Evolutionary conservation across 2,113 vertebrate species (phyloP), one percentile per base, ranked within the genome.

Genomic region (Neogobius melanostomus): DNA sequence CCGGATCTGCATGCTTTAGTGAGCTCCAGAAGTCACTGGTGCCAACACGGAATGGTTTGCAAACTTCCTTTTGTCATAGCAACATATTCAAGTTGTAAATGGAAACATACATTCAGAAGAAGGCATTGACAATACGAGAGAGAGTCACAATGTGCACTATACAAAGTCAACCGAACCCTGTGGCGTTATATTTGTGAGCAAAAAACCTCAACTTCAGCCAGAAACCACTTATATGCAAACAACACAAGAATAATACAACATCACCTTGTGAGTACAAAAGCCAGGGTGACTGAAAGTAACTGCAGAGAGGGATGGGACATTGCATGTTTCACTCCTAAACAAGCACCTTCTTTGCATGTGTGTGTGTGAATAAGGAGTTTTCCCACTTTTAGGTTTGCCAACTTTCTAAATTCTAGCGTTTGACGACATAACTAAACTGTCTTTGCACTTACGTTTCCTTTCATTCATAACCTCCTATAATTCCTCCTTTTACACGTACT

Each of bases 51-150:
- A 94, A 94, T 90, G 83, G 66, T 72, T 70, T 11, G 6, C 17
- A 36, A 61, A 48, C 49, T 69, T 45, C 69, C 64, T 56, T 48
- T 53, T 48, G 64, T 69, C 64, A 62, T 71, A 8, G 21, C 36
- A 8, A 54, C 80, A 90, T 89, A 91, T 90, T 85, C 92, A 91
- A 91, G 89, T 75, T 90, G 65, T 45, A 75, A 47, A 57, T 57
- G 14, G 91, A 93, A 49, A 94, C 89, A 94, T 92, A 87, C 52
- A 69, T 71, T 17, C 67, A 81, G 49, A 87, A 85, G 94, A 91
- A 91, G 92, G 88, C 92, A 94, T 87, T 91, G 89, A 91, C 92
- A 76, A 94, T 90, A 95, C 93, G 84, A 90, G 87, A 90, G 87
- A 92, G 94, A 91, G 92, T 85, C 91, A 89, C 92, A 93, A 94